phyloP scores from a whole-genome alignment of 2,113 vertebrate species.

The Epinephelus fuscoguttatus region DNA sequence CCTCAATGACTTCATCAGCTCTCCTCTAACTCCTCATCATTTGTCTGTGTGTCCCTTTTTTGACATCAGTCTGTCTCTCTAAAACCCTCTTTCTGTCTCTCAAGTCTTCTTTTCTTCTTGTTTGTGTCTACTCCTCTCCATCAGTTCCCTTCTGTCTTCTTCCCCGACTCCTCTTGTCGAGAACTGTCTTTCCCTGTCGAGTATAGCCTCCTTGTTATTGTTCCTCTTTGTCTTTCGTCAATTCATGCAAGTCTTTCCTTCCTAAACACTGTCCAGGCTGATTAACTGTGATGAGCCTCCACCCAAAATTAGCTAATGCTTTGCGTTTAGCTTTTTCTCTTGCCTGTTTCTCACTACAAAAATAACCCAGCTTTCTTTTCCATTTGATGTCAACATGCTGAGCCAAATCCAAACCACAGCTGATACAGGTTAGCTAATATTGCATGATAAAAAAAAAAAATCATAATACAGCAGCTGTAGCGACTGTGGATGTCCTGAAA shows the following conservation, averaged over 20 bases:
- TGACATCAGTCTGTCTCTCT: slow-evolving; percentile 35
- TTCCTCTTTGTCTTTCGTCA: slow-evolving; percentile 25
- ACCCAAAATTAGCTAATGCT: slow-evolving; percentile 51
- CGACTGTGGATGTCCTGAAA: background rate
- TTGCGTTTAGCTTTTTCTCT: background rate
- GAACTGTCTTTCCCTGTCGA: slow-evolving; percentile 5
- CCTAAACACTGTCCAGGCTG: slow-evolving; percentile 21
- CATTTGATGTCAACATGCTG: background rate
- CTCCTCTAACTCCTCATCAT: slow-evolving; percentile 75
- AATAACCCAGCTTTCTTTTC: background rate
- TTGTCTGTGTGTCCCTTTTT: slow-evolving; percentile 56
- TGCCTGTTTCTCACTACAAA: background rate
- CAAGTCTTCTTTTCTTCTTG: background rate
- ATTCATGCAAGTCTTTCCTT: slow-evolving; percentile 20
- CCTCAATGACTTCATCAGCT: slow-evolving; percentile 71
- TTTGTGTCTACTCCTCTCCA: background rate
- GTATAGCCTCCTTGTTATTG: background rate
- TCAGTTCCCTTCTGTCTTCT: slow-evolving; percentile 19
- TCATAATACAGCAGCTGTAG: background rate
- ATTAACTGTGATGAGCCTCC: slow-evolving; percentile 46
- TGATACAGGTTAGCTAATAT: background rate
- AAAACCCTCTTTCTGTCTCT: slow-evolving; percentile 36
- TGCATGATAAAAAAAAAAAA: background rate
- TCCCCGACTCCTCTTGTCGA: slow-evolving; percentile 1
- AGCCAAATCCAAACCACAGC: background rate